phyloP scores from a whole-genome alignment of 2,888 invertebrate species.

The Candidula unifasciata region DNA sequence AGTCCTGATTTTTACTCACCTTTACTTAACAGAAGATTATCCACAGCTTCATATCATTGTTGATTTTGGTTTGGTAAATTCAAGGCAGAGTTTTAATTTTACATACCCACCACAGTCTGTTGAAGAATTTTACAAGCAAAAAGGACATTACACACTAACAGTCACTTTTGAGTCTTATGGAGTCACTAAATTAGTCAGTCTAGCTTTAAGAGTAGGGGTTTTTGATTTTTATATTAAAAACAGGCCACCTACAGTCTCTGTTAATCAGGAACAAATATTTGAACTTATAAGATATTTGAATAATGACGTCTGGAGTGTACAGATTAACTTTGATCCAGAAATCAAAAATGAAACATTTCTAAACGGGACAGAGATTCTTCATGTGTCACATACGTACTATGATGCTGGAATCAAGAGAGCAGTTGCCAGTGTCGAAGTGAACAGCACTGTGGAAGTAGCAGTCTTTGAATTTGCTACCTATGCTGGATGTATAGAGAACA shows the following conservation, averaged over 20 bases:
- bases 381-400: not conserved
- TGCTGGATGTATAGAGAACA: conserved; percentile 5
- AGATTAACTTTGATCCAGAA: conserved; percentile 6
- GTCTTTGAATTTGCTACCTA: not conserved
- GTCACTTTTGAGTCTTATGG: conserved; percentile 17
- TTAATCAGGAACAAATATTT: not conserved
- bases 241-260: not conserved
- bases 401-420: not conserved
- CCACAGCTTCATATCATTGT: not conserved
- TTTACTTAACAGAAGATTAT: not conserved
- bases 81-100: not conserved
- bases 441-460: not conserved
- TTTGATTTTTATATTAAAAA: conserved; percentile 33
- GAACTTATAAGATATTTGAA: not conserved
- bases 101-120: not conserved
- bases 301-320: not conserved
- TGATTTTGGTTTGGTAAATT: conserved; percentile 18
- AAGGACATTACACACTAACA: not conserved
- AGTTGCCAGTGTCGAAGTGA: not conserved
- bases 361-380: not conserved
- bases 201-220: conserved; percentile 14
- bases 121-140: conserved; percentile 1
- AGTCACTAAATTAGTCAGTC: not conserved
- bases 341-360: not conserved
- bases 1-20: not conserved